Evolutionary conservation across 2,797 vertebrate species (phyloP).

Genomic region (Thamnophis elegans): DNA sequence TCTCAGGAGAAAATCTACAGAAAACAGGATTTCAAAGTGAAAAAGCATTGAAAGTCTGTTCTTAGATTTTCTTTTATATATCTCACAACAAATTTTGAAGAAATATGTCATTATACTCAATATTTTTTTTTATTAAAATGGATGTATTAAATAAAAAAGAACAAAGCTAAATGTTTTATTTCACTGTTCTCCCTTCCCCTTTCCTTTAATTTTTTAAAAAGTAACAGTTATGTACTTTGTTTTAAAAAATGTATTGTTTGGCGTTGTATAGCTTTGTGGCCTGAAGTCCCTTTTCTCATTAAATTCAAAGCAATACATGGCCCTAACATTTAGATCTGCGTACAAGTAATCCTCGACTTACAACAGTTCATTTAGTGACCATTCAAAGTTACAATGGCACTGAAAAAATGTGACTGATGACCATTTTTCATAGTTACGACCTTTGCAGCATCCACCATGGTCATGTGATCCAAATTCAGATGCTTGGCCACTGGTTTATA

Average conservation of each 20-base stretch:
- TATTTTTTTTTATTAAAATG: neutral
- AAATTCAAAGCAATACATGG: neutral
- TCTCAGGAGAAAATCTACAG: neutral
- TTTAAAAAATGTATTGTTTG: neutral
- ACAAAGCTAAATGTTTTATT: neutral
- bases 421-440: neutral
- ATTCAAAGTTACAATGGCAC: neutral
- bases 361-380: neutral
- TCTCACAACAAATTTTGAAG: neutral
- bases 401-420: neutral
- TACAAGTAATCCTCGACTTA: neutral
- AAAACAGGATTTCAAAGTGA: neutral
- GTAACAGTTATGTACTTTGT: neutral
- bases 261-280: neutral
- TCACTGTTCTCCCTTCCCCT: neutral
- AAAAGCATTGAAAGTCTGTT: neutral
- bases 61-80: neutral
- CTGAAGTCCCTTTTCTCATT: neutral
- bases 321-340: neutral
- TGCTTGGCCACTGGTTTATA: neutral
- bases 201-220: neutral
- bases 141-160: neutral
- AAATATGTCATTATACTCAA: neutral
- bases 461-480: neutral
- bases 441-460: neutral